Conservation (phyloP, 1,140 invertebrate species). For the Diachasmimorpha longicaudata region DNA sequence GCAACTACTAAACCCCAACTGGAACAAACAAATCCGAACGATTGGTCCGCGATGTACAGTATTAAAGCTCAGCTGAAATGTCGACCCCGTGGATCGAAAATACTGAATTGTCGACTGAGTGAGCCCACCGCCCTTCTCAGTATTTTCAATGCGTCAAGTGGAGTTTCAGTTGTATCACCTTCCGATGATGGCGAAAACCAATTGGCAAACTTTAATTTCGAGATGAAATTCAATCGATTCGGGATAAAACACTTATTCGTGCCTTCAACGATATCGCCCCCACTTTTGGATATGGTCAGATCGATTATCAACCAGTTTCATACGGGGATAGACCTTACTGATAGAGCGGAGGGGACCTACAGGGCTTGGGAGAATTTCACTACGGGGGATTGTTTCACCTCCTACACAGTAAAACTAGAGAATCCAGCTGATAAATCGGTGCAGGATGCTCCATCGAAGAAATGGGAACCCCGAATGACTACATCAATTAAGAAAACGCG, state of each 20-base stretch:
- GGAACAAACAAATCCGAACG: neutral
- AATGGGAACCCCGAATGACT: neutral
- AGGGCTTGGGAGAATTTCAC: constrained; percentile 19
- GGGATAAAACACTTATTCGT: constrained; percentile 20
- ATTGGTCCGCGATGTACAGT: neutral
- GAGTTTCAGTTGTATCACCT: neutral
- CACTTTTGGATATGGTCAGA: constrained; percentile 4
- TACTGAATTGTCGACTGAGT: constrained; percentile 2
- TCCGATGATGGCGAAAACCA: neutral
- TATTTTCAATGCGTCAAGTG: neutral
- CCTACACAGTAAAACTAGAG: neutral
- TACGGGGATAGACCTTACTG: constrained; percentile 4
- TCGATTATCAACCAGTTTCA: constrained; percentile 15
- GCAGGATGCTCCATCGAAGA: neutral
- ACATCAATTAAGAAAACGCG: neutral
- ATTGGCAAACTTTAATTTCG: neutral
- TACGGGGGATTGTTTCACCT: constrained; percentile 14
- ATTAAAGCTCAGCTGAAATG: constrained; percentile 12
- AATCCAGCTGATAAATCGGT: neutral
- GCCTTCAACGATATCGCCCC: neutral
- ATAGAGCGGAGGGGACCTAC: neutral
- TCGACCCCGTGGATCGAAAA: neutral
- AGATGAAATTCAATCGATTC: constrained; percentile 13
- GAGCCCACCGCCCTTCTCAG: neutral
- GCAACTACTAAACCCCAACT: neutral